These are phyloP conservation scores for Luperina nickerlii DNA, from an alignment of 2,888 invertebrate genomes.

Conservation along the genomic window DNA sequence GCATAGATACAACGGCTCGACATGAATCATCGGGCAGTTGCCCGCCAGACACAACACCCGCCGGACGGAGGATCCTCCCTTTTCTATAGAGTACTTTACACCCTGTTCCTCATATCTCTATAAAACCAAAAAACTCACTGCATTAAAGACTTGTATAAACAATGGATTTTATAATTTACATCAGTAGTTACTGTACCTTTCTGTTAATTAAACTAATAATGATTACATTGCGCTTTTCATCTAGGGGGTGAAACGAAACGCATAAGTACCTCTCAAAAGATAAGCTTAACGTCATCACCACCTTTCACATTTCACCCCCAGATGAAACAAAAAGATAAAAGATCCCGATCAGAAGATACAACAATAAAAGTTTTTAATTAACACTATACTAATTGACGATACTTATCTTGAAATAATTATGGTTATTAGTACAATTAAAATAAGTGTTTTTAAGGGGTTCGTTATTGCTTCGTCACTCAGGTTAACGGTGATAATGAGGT, in stretches of 20 bases:
- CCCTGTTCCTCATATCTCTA: too few relatives aligned
- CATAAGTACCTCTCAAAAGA: not conserved
- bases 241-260: not conserved
- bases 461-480: conserved; percentile 57
- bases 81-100: too few relatives aligned
- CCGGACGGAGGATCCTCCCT: too few relatives aligned
- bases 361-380: conserved; percentile 57
- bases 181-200: not conserved
- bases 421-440: conserved; percentile 63
- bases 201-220: conserved; percentile 1
- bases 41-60: too few relatives aligned
- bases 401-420: conserved; percentile 58
- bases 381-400: conserved; percentile 58
- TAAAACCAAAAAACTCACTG: not conserved
- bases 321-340: conserved; percentile 23
- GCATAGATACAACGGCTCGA: too few relatives aligned
- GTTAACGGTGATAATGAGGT: conserved; percentile 22
- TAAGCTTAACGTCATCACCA: conserved; percentile 16
- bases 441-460: conserved; percentile 30
- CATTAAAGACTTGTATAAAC: not conserved
- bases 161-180: not conserved
- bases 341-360: conserved; percentile 45
- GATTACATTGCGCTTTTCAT: not conserved
- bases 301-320: conserved; percentile 7
- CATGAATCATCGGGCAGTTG: too few relatives aligned